Evolutionary conservation across 2,888 invertebrate species (phyloP), one percentile per base, ranked within the genome.

Genomic region (Hetaerina titia): DNA sequence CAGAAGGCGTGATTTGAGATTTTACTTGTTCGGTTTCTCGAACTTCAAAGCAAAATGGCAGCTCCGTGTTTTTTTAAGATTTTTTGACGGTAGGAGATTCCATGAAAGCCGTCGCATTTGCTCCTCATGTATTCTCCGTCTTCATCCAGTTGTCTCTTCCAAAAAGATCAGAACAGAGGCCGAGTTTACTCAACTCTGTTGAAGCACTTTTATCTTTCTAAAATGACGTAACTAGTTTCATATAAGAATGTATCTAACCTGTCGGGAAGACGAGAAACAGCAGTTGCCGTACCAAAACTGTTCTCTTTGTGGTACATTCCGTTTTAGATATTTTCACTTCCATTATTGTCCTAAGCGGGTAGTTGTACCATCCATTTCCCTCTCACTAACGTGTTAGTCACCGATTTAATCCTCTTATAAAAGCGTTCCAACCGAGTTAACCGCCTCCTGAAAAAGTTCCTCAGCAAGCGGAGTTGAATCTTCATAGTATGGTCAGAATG

Each of bases 211-310:
- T 92, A 69, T 92, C 69, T 57, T 13, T 56, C 31, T 8, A 56
- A n/a, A 69, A 57, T 74, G 92, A 92, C 74, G 69, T 69, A 22
- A 56, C 89, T 22, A 11, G 69, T 7, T n/a, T n/a, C 69, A 74
- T 56, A 56, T 74, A 57, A 92, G 92, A n/a, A 92, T 92, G 92
- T 22, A 74, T 69, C 60, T 25, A 90, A 90, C 19, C 19, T 58
- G 13, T n/a, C 60, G 17, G 31, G 90, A 19, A 22, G 1, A n/a
- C 6, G 17, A 22, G 69, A 69, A n/a, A 22, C n/a, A 19, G 6
- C 4, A 69, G 22, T 8, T n/a, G 69, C n/a, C n/a, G 69, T 19
- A n/a, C n/a, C 22, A 15, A 19, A 22, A 19, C 15, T 64, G 17
- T 64, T 4, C 15, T 64, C 15, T 22, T 22, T 15, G 5, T 22